Evolutionary conservation across 2,797 vertebrate genomes (phyloP).

Genomic region (Rachycentron canadum): DNA sequence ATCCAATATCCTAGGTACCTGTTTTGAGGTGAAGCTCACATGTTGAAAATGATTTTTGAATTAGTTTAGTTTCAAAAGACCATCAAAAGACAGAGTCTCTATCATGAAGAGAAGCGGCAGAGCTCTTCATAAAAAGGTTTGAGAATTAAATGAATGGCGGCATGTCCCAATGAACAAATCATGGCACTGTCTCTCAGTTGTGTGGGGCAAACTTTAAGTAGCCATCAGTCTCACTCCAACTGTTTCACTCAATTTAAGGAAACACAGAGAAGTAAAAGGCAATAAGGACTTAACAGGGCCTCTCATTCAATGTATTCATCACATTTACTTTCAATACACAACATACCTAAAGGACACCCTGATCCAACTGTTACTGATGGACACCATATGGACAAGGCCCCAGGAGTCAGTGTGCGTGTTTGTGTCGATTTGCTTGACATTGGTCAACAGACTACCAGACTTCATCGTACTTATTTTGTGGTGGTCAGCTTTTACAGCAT

Average conservation of each 20-base stretch:
- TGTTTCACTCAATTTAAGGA: background rate
- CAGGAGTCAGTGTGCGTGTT: slow-evolving; percentile 59
- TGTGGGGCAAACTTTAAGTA: background rate
- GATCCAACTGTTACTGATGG: slow-evolving; percentile 50
- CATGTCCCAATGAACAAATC: background rate
- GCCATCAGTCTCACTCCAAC: slow-evolving; percentile 1
- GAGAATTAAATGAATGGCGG: background rate
- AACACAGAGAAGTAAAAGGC: slow-evolving; percentile 1
- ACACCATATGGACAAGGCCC: slow-evolving; percentile 75
- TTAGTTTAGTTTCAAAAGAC: background rate
- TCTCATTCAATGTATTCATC: slow-evolving; percentile 34
- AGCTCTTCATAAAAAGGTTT: slow-evolving; percentile 11
- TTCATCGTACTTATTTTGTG: slow-evolving; percentile 71
- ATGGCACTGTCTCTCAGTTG: background rate
- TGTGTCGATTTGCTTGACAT: slow-evolving; percentile 77
- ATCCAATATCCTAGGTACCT: background rate
- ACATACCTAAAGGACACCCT: slow-evolving; percentile 46
- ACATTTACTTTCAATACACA: slow-evolving; percentile 1
- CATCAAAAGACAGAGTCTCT: background rate
- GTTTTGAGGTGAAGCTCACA: background rate
- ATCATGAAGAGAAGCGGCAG: background rate
- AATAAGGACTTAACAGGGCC: background rate
- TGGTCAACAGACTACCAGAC: slow-evolving; percentile 62
- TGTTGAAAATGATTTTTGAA: background rate
- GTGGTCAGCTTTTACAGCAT: slow-evolving; percentile 77